Evolutionary conservation across 1,140 invertebrate genomes (phyloP).

Genomic region (Littorina saxatilis): DNA sequence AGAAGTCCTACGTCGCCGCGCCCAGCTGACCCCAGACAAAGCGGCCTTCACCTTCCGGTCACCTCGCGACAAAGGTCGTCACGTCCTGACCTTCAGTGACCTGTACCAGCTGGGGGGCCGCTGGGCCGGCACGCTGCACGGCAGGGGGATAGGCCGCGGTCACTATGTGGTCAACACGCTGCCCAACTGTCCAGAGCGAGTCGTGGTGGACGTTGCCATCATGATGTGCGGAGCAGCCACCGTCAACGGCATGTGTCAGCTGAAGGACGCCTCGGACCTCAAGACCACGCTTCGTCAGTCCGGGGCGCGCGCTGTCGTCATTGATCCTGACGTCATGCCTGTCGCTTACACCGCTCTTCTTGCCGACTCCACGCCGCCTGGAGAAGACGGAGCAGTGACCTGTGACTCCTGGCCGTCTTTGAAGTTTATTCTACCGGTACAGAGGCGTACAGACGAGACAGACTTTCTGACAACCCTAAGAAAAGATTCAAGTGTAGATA

Average conservation of each 20-base stretch:
- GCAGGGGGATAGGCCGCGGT: not conserved
- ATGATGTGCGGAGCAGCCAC: slow-evolving; percentile 2
- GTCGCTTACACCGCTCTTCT: not conserved
- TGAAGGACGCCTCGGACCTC: slow-evolving; percentile 22
- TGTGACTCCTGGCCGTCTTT: not conserved
- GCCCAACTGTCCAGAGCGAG: too few species aligned
- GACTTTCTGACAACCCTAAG: not conserved
- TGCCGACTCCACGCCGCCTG: not conserved
- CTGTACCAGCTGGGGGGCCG: not conserved
- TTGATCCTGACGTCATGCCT: slow-evolving; percentile 15
- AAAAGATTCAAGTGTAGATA: too few species aligned
- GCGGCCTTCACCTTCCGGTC: not conserved
- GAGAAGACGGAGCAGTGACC: not conserved
- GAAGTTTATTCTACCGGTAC: not conserved
- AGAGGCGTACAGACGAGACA: not conserved
- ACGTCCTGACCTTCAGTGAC: not conserved
- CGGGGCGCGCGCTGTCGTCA: not conserved
- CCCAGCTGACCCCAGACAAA: not conserved
- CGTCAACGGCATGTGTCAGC: slow-evolving; percentile 3
- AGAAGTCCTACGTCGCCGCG: not conserved
- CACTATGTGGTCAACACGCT: not conserved
- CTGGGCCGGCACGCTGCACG: not conserved
- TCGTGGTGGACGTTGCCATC: not conserved
- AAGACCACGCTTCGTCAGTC: not conserved
- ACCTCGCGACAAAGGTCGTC: not conserved